Evolutionary conservation across 1,140 invertebrate species (phyloP), one percentile per base, ranked within the genome.

Genomic region (Neodiprion virginianus): DNA sequence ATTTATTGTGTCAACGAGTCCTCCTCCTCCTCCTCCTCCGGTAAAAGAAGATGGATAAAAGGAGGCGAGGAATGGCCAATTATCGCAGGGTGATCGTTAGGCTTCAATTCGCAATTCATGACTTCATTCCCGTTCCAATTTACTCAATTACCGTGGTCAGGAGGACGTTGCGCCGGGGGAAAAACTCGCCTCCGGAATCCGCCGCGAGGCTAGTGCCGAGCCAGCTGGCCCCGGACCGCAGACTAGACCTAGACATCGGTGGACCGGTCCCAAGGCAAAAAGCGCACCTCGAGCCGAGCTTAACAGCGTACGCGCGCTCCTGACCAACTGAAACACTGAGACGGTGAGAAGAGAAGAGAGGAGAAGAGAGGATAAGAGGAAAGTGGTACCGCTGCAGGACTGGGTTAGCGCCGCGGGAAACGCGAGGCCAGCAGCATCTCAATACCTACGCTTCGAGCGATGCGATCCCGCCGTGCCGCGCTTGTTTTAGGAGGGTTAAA

Each of bases 221-320:
- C 28, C 28, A 40, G 28, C 28, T 40, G 28, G 28, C 8, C 10
- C 11, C 4, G 7, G n/a, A 17, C 53, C 11, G 53, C n/a, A 61
- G 53, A 61, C 53, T 61, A 61, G 53, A 61, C 53, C 53, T 61
- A 61, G 53, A 61, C 53, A 17, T 5, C 28, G 28, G 5, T 12
- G 53, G 53, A 61, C 53, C 53, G 53, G 53, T 61, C 53, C 53
- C 53, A 8, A 17, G 53, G 53, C 53, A 61, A 61, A 61, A 61
- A 61, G 53, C 3, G 11, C 11, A 40, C 28, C 28, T 40, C 53
- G n/a, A 14, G 53, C 28, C 28, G 28, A 40, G 53, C 5, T 61
- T 11, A 61, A 11, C n/a, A 11, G 53, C 53, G 53, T 61, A 61
- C 53, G 11, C 28, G 11, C 53, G n/a, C 53, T 61, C 11, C 53